Percentiles rank a stretch among this genome's conserved stretches.
phyloP scores from a whole-genome alignment of 1,140 invertebrate species.

The Wasmannia auropunctata region DNA sequence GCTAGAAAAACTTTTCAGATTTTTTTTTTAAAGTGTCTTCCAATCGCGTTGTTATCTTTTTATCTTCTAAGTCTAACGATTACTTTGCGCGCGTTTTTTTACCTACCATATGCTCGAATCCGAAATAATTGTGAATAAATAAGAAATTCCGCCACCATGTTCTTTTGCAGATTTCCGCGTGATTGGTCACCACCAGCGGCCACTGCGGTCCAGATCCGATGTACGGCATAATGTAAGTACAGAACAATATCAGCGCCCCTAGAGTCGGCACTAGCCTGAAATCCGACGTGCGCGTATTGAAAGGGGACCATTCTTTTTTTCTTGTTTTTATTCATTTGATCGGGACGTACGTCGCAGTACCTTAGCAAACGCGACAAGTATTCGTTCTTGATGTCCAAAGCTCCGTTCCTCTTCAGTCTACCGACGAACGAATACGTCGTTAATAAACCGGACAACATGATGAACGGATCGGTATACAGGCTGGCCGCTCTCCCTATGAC shows the following conservation, averaged over 20 bases:
- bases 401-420: conserved; percentile 86
- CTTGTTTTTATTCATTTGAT: background rate
- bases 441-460: conserved; percentile 90
- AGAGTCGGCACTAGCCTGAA: conserved; percentile 87
- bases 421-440: conserved; percentile 89
- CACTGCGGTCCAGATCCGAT: conserved; percentile 88
- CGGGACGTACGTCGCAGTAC: conserved; percentile 75
- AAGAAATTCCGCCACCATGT: conserved; percentile 88
- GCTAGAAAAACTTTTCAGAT: background rate
- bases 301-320: background rate
- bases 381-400: conserved; percentile 87
- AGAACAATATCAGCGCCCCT: conserved; percentile 88
- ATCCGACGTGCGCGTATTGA: background rate
- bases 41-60: background rate
- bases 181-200: conserved; percentile 88
- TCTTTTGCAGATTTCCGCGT: conserved; percentile 87
- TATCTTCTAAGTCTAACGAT: background rate
- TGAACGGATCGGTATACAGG: conserved; percentile 91
- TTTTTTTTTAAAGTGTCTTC: background rate
- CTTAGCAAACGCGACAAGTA: conserved; percentile 88
- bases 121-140: conserved; percentile 89
- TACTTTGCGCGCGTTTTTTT: background rate
- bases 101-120: conserved; percentile 88
- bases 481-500: conserved; percentile 90
- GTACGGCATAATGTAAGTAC: conserved; percentile 87